These are phyloP conservation scores for Apoda limacodes DNA, from an alignment of 2,888 invertebrate genomes.

Conservation along the genomic window DNA sequence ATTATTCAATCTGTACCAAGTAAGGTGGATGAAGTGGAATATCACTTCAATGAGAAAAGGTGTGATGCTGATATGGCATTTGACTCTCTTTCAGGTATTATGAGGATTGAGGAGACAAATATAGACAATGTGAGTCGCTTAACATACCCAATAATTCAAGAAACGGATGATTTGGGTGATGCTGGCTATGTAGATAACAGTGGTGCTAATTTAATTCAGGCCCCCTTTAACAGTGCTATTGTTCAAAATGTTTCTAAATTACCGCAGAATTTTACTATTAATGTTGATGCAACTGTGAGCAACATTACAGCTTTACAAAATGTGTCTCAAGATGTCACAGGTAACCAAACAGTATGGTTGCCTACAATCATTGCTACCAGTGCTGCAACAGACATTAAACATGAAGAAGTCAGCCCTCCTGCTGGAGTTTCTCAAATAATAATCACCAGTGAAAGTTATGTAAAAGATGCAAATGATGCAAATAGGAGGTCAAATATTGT, in stretches of 20 bases:
- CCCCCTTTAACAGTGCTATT: constrained; percentile 53
- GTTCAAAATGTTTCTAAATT: constrained; percentile 61
- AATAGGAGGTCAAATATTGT: constrained; percentile 50
- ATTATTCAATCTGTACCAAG: constrained; percentile 49
- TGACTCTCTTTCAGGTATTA: constrained; percentile 51
- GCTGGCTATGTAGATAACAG: constrained; percentile 51
- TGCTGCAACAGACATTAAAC: constrained; percentile 42
- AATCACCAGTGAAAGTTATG: constrained; percentile 58
- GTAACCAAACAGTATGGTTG: constrained; percentile 57
- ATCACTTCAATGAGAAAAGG: constrained; percentile 49
- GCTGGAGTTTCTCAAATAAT: constrained; percentile 57
- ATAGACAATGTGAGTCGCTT: constrained; percentile 51
- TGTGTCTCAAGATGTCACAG: constrained; percentile 55
- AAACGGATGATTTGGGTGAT: constrained; percentile 50
- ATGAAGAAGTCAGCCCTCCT: constrained; percentile 46
- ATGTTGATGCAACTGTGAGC: constrained; percentile 57
- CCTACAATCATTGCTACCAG: constrained; percentile 57
- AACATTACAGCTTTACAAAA: constrained; percentile 61
- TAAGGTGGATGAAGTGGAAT: constrained; percentile 52
- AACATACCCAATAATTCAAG: constrained; percentile 53
- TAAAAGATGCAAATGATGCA: constrained; percentile 41
- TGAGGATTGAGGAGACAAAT: constrained; percentile 50
- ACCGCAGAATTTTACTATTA: constrained; percentile 61
- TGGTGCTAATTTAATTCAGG: constrained; percentile 46
- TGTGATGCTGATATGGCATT: constrained; percentile 52